These are phyloP conservation scores for Beris morrisii DNA, from an alignment of 2,888 invertebrate species.

Conservation along the genomic window DNA sequence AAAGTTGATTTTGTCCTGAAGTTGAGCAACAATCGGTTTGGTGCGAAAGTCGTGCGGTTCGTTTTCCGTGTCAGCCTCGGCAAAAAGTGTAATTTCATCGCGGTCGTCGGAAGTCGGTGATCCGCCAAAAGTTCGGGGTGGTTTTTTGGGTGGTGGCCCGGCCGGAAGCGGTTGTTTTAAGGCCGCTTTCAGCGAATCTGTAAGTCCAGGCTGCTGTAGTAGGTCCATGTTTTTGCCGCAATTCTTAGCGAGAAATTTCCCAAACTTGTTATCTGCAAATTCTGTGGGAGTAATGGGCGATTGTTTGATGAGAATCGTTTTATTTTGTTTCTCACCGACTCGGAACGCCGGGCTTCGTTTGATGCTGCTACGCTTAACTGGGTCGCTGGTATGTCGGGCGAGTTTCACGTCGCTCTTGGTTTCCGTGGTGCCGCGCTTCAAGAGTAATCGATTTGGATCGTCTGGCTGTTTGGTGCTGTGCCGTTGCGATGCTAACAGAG, in stretches of 20 bases:
- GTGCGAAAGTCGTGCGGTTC: neutral
- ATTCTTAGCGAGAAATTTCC: constrained; percentile 44
- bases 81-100: constrained; percentile 29
- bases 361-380: constrained; percentile 55
- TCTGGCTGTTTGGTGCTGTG: constrained; percentile 12
- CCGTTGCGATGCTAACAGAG: constrained; percentile 15
- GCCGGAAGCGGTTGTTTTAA: constrained; percentile 67
- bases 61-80: neutral
- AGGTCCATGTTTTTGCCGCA: constrained; percentile 45
- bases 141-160: constrained; percentile 76
- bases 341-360: constrained; percentile 63
- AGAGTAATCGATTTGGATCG: constrained; percentile 16
- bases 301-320: constrained; percentile 36
- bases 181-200: constrained; percentile 67
- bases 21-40: constrained; percentile 38
- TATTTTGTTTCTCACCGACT: constrained; percentile 51
- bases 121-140: constrained; percentile 65
- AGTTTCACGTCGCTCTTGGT: constrained; percentile 34
- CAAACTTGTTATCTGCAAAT: constrained; percentile 39
- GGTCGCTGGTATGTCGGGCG: constrained; percentile 51
- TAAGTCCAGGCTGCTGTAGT: constrained; percentile 45
- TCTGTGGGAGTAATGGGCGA: constrained; percentile 28
- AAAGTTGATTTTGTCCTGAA: constrained; percentile 41
- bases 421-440: constrained; percentile 31
- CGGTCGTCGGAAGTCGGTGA: constrained; percentile 34